A percentile compares a stretch with the other conserved stretches of the same genome.
These are phyloP conservation scores for Bilobella aurantiaca DNA, from an alignment of 1,140 invertebrate species.

Conservation along the genomic window DNA sequence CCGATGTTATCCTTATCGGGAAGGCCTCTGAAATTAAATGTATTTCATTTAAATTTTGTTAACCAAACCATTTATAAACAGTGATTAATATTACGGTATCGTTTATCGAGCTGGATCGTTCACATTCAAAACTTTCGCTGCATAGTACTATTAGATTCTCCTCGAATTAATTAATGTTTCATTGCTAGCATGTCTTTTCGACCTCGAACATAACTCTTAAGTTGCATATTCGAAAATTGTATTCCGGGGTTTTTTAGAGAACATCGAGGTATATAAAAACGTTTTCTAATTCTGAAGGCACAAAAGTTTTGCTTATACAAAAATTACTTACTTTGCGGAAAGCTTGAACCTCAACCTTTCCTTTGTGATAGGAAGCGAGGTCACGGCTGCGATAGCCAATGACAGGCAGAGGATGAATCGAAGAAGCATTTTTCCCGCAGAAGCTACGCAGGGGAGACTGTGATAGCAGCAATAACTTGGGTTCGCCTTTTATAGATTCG, in stretches of 20 bases:
- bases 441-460: not conserved
- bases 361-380: not conserved
- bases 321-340: constrained; percentile 2
- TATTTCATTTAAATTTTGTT: not conserved
- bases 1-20: constrained; percentile 22
- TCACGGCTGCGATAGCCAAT: not conserved
- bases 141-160: too few species aligned
- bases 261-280: not conserved
- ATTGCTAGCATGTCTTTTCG: too few species aligned
- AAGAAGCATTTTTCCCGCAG: not conserved
- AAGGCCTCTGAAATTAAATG: not conserved
- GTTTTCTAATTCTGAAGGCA: not conserved
- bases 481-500: not conserved
- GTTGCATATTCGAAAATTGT: not conserved
- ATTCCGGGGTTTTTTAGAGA: not conserved
- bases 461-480: not conserved
- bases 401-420: not conserved
- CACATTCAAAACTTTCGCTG: too few species aligned
- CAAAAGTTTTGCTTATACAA: not conserved
- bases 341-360: not conserved
- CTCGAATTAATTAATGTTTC: too few species aligned
- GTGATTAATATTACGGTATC: too few species aligned
- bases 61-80: not conserved
- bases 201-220: too few species aligned
- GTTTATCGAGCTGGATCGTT: too few species aligned